These are phyloP conservation scores for Clivina fossor DNA, from an alignment of 2,888 invertebrate species.

Conservation along the genomic window DNA sequence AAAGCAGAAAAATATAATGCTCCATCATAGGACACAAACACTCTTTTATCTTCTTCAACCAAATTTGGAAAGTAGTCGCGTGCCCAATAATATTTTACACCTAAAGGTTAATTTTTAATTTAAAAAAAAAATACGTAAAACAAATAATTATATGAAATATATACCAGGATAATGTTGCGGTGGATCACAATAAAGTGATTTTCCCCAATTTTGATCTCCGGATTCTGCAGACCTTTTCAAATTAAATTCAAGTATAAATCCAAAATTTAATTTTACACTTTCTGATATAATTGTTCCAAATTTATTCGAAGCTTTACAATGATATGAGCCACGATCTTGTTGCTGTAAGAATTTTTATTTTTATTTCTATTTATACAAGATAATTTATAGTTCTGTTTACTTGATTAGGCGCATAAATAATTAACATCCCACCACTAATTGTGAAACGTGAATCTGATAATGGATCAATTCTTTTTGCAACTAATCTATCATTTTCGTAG, in stretches of 20 bases:
- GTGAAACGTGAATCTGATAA: slow-evolving; percentile 74
- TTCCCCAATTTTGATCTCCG: slow-evolving; percentile 92
- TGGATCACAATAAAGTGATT: slow-evolving; percentile 88
- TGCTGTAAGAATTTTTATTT: slow-evolving; percentile 56
- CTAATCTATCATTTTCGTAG: slow-evolving; percentile 75
- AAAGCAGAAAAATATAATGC: slow-evolving; percentile 92
- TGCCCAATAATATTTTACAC: slow-evolving; percentile 89
- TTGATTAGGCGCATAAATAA: slow-evolving; percentile 82
- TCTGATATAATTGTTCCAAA: slow-evolving; percentile 88
- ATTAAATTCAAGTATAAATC: slow-evolving; percentile 88
- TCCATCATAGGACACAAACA: slow-evolving; percentile 93
- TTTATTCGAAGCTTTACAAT: slow-evolving; percentile 87
- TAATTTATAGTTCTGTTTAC: slow-evolving; percentile 41
- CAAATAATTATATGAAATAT: neutral
- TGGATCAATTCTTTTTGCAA: slow-evolving; percentile 76
- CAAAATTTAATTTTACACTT: slow-evolving; percentile 85
- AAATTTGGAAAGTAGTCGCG: slow-evolving; percentile 88
- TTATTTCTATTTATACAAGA: slow-evolving; percentile 10
- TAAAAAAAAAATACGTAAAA: neutral
- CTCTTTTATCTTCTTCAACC: slow-evolving; percentile 88
- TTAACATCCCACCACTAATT: slow-evolving; percentile 86
- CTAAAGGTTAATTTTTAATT: slow-evolving; percentile 44
- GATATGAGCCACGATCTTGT: slow-evolving; percentile 83
- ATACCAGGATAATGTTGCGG: slow-evolving; percentile 84
- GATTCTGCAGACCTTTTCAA: slow-evolving; percentile 79